phyloP scores from a whole-genome alignment of 2,113 vertebrate genomes.

The Pollimyrus isidori region DNA sequence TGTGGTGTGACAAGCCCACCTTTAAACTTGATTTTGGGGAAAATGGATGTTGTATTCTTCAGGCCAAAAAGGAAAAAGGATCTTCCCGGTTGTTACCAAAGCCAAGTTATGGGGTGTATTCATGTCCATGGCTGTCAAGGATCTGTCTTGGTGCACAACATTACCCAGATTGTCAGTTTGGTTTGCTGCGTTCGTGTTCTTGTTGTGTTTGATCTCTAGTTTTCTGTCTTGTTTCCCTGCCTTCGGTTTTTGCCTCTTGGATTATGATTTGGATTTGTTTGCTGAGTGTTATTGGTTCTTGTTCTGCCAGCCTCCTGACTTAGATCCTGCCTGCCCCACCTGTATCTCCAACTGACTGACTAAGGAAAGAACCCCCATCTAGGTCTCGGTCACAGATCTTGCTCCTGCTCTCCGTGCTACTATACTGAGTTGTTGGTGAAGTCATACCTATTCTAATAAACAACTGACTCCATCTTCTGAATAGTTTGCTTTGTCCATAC shows the following conservation, averaged over 20 bases:
- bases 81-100: not conserved
- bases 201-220: not conserved
- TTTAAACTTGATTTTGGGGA: not conserved
- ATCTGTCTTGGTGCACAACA: not conserved
- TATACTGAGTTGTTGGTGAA: not conserved
- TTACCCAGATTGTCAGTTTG: not conserved
- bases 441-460: not conserved
- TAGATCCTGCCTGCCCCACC: not conserved
- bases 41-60: not conserved
- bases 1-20: not conserved
- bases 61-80: not conserved
- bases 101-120: not conserved
- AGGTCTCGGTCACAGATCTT: not conserved
- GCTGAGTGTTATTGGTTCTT: not conserved
- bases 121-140: not conserved
- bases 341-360: not conserved
- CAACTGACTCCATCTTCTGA: not conserved
- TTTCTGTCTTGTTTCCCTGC: not conserved
- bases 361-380: not conserved
- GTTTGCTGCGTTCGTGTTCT: not conserved
- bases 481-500: not conserved
- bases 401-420: not conserved
- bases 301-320: not conserved
- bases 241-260: not conserved
- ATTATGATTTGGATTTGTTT: not conserved